These are phyloP conservation scores for Mythimna lalbum DNA, from an alignment of 2,888 invertebrate genomes.

Conservation along the genomic window DNA sequence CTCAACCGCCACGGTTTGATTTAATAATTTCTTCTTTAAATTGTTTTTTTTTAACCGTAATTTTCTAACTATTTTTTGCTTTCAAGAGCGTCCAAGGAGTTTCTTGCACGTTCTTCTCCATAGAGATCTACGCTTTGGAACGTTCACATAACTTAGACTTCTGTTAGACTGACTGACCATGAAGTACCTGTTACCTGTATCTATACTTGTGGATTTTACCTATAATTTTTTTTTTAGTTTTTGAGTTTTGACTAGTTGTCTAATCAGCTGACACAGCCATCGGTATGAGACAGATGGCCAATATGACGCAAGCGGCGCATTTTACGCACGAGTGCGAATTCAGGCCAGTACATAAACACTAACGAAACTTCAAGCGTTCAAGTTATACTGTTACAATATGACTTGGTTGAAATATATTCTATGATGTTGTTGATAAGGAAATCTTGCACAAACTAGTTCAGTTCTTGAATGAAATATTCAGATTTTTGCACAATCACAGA, in stretches of 20 bases:
- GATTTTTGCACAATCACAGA: neutral
- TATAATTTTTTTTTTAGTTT: too few relatives aligned
- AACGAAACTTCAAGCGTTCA: slow-evolving; percentile 24
- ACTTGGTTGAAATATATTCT: slow-evolving; percentile 2
- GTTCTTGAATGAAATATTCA: slow-evolving; percentile 3
- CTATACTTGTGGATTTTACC: too few relatives aligned
- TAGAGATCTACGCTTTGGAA: too few relatives aligned
- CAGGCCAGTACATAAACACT: slow-evolving; percentile 59
- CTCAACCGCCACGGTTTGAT: too few relatives aligned
- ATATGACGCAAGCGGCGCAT: slow-evolving; percentile 70
- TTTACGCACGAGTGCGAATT: slow-evolving; percentile 67
- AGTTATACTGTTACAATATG: slow-evolving; percentile 5
- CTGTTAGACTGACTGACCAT: too few relatives aligned
- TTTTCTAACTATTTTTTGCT: too few relatives aligned
- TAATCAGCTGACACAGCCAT: slow-evolving; percentile 54
- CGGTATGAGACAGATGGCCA: slow-evolving; percentile 59
- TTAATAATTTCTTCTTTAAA: too few relatives aligned
- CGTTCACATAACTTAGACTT: too few relatives aligned
- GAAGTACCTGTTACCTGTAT: too few relatives aligned
- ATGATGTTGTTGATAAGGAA: slow-evolving; percentile 7
- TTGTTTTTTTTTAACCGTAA: too few relatives aligned
- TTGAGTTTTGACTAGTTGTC: slow-evolving; percentile 11
- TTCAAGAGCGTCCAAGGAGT: too few relatives aligned
- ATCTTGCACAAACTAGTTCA: neutral
- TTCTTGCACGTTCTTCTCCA: too few relatives aligned